A percentile compares a stretch with the other conserved stretches of the same genome.
Evolutionary conservation across 2,797 vertebrate species (phyloP).

Genomic region (Pseudochaenichthys georgianus): DNA sequence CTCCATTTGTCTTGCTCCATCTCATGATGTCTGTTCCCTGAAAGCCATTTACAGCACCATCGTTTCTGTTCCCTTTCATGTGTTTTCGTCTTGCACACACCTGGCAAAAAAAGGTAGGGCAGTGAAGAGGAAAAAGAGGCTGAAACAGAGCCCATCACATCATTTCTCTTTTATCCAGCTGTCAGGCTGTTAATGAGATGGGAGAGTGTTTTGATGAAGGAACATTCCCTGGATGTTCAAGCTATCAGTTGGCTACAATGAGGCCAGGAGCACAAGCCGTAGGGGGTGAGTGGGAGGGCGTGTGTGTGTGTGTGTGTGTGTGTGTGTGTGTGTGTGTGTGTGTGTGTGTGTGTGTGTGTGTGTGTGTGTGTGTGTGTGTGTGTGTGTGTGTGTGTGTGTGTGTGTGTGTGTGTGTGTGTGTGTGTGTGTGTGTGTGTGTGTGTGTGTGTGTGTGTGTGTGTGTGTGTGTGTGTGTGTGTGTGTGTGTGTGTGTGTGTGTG

Average conservation of each 20-base stretch:
- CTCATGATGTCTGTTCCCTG: not conserved
- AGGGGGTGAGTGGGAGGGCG: slow-evolving; percentile 62
- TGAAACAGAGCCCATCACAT: slow-evolving; percentile 23
- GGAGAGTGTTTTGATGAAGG: slow-evolving; percentile 77
- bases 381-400: too few species aligned
- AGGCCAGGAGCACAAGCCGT: slow-evolving; percentile 57
- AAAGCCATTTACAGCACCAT: not conserved
- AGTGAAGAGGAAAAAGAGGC: slow-evolving; percentile 2
- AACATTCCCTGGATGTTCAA: slow-evolving; percentile 78
- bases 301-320: slow-evolving; percentile 31
- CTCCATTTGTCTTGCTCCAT: slow-evolving; percentile 6
- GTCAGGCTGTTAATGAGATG: slow-evolving; percentile 64
- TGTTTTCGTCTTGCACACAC: slow-evolving; percentile 15
- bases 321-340: too few species aligned
- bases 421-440: too few species aligned
- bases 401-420: too few species aligned
- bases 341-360: too few species aligned
- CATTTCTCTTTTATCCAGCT: slow-evolving; percentile 44
- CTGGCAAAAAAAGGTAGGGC: slow-evolving; percentile 6
- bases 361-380: too few species aligned
- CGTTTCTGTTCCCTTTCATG: not conserved
- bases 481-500: too few species aligned
- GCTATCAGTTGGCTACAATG: slow-evolving; percentile 73
- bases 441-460: too few species aligned
- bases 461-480: too few species aligned